Evolutionary conservation across 2,888 invertebrate species (phyloP).

Genomic region (Aporophyla lueneburgensis): DNA sequence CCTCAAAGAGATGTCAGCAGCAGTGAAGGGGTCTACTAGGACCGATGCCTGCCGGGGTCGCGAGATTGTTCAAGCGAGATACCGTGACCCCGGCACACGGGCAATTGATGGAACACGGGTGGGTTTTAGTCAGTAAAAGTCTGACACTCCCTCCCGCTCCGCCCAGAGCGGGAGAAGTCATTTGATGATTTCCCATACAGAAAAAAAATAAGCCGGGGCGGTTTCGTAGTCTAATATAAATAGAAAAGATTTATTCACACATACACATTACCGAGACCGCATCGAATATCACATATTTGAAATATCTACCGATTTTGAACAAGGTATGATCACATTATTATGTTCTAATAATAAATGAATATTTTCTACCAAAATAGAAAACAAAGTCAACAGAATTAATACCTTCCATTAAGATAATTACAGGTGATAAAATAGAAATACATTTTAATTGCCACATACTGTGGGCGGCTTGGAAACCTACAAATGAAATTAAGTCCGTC

Average conservation of each 20-base stretch:
- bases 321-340: not conserved
- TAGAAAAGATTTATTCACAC: not conserved
- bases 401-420: conserved; percentile 3
- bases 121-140: too few relatives aligned
- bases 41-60: too few relatives aligned
- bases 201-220: too few relatives aligned
- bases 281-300: not conserved
- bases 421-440: conserved; percentile 11
- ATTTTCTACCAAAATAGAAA: not conserved
- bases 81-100: too few relatives aligned
- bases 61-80: too few relatives aligned
- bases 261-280: not conserved
- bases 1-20: too few relatives aligned
- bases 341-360: not conserved
- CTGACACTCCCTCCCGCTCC: too few relatives aligned
- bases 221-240: not conserved
- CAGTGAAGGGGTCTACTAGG: too few relatives aligned
- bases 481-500: conserved; percentile 31
- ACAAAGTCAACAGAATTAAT: not conserved
- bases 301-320: not conserved
- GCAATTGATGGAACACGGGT: too few relatives aligned
- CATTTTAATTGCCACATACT: conserved; percentile 27
- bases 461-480: not conserved
- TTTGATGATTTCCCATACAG: too few relatives aligned
- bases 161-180: too few relatives aligned